Percentiles rank a stretch among this genome's conserved stretches.
Evolutionary conservation across 1,140 invertebrate species (phyloP).

Genomic region (Pararge aegeria): DNA sequence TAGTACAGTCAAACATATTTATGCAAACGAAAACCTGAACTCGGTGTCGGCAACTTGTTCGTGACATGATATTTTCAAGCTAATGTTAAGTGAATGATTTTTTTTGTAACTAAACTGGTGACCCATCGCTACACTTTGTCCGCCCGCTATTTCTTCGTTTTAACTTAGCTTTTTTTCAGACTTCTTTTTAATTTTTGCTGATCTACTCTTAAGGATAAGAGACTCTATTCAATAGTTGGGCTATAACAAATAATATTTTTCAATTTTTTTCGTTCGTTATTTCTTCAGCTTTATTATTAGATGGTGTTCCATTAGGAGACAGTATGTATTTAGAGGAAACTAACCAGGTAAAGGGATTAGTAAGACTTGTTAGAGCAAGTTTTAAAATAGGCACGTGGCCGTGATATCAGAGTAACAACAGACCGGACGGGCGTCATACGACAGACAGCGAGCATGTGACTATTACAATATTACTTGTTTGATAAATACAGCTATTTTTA

Average conservation of each 20-base stretch:
- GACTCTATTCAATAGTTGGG: no score
- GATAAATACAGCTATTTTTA: background rate
- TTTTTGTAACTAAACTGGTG: no score
- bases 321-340: no score
- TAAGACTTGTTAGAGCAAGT: background rate
- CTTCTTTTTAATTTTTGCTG: no score
- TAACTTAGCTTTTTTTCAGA: no score
- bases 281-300: no score
- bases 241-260: no score
- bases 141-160: no score
- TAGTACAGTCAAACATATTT: slow-evolving; percentile 9
- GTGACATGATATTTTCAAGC: slow-evolving; percentile 2
- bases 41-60: slow-evolving; percentile 2
- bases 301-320: no score
- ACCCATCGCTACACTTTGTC: no score
- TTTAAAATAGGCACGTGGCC: slow-evolving; percentile 4
- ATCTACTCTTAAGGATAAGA: no score
- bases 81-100: background rate
- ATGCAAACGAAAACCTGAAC: slow-evolving; percentile 13
- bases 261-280: no score
- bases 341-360: background rate
- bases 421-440: background rate
- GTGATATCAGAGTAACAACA: background rate
- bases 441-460: background rate
- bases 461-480: background rate